These are phyloP conservation scores for Chamaetylas fuelleborni DNA, from an alignment of 2,113 vertebrate genomes.

Conservation along the genomic window DNA sequence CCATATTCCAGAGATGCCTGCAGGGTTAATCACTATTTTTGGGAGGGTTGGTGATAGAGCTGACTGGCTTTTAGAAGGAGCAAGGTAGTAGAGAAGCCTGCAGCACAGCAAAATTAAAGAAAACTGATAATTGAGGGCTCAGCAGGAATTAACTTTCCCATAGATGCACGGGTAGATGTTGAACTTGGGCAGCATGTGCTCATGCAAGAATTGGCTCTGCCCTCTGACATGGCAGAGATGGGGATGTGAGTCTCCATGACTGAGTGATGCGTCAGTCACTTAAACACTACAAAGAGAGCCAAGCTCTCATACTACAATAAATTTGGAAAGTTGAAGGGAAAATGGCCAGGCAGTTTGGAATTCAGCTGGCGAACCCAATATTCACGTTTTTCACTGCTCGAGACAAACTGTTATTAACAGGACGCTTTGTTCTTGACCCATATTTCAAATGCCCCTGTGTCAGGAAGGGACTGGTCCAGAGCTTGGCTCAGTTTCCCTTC, in stretches of 20 bases:
- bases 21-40: neutral
- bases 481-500: conserved; percentile 9
- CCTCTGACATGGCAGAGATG: neutral
- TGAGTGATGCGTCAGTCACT: neutral
- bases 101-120: neutral
- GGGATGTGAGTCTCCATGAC: neutral
- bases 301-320: neutral
- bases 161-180: neutral
- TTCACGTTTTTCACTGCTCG: neutral
- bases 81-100: neutral
- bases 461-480: neutral
- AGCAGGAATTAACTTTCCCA: neutral
- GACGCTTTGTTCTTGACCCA: conserved; percentile 40
- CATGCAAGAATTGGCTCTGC: neutral
- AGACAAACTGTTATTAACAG: conserved; percentile 8
- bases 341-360: conserved; percentile 21
- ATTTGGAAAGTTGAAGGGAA: conserved; percentile 32
- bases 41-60: neutral
- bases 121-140: neutral
- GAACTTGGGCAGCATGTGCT: accelerated
- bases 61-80: neutral
- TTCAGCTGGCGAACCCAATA: conserved; percentile 1
- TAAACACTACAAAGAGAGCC: neutral
- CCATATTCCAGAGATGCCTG: neutral
- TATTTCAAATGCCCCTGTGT: neutral